Percentiles rank a stretch among this genome's conserved stretches.
Evolutionary conservation across 92 coral and sea anemone species (phyloP).

Genomic region (Micromussa lordhowensis): DNA sequence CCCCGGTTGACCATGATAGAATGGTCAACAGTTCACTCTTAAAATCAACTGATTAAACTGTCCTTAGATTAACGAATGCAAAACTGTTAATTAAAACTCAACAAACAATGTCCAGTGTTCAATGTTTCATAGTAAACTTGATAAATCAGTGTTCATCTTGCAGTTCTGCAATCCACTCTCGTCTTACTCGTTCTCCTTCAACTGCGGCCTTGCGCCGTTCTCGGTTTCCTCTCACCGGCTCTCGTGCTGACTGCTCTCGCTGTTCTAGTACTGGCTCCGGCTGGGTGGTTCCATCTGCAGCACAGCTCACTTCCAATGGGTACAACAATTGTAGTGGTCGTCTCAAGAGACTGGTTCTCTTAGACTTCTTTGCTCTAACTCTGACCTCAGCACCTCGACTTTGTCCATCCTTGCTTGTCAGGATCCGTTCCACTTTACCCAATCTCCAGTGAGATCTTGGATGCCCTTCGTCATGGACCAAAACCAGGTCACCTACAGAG

Average conservation of each 20-base stretch:
- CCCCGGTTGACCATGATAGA: neutral
- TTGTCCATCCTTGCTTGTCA: neutral
- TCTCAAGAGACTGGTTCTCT: conserved; percentile 6
- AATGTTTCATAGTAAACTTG: neutral
- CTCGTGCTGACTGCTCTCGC: neutral
- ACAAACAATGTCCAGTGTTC: neutral
- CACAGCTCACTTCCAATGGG: no score
- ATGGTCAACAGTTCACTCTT: neutral
- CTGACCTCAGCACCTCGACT: conserved; percentile 46
- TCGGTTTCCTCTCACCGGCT: neutral
- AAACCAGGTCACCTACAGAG: conserved; percentile 30
- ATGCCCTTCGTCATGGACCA: conserved; percentile 45
- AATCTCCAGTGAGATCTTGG: conserved; percentile 44
- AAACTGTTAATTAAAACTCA: neutral
- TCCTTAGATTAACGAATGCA: neutral
- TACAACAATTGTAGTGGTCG: conserved; percentile 18
- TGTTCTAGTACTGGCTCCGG: no score
- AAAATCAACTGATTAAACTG: neutral
- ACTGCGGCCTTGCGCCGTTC: neutral
- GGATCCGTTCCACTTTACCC: conserved; percentile 30
- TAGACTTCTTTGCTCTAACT: conserved; percentile 19
- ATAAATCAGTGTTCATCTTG: neutral
- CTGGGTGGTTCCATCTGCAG: neutral
- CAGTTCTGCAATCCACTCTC: conserved; percentile 6
- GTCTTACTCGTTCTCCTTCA: neutral